A percentile compares a stretch with the other conserved stretches of the same genome.
These are phyloP conservation scores for Meteorus sp. DNA, from an alignment of 1,140 invertebrate species.

Conservation along the genomic window DNA sequence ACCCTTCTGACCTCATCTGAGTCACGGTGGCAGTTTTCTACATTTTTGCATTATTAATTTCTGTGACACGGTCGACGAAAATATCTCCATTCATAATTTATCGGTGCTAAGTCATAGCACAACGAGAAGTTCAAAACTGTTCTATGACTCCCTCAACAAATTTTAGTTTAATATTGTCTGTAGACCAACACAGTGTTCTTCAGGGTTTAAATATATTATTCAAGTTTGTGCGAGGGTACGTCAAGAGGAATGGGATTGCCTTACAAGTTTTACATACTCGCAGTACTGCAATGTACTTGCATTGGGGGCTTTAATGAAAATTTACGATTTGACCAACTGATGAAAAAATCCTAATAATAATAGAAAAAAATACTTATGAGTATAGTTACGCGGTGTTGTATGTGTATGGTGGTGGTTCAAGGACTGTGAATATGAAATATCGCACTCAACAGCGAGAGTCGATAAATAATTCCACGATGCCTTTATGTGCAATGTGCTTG, in stretches of 20 bases:
- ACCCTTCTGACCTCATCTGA: constrained; percentile 9
- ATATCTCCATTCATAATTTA: too few relatives aligned
- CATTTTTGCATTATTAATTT: too few relatives aligned
- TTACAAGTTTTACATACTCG: neutral
- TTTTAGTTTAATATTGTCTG: too few relatives aligned
- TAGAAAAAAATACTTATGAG: constrained; percentile 16
- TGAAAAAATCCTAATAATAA: neutral
- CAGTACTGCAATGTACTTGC: neutral
- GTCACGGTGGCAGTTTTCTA: too few relatives aligned
- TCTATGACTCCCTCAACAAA: too few relatives aligned
- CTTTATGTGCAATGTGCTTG: neutral
- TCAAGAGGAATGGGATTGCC: neutral
- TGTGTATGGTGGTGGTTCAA: neutral
- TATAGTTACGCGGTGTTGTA: too few relatives aligned
- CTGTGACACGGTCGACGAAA: too few relatives aligned
- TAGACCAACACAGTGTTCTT: too few relatives aligned
- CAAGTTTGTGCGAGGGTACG: too few relatives aligned
- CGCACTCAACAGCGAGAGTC: constrained; percentile 18
- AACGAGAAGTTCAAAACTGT: too few relatives aligned
- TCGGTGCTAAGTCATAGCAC: too few relatives aligned
- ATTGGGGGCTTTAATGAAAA: constrained; percentile 8
- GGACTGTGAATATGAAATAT: constrained; percentile 23
- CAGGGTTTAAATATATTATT: too few relatives aligned
- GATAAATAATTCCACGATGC: constrained; percentile 13
- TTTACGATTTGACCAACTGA: constrained; percentile 16